phyloP scores from a whole-genome alignment of 2,113 vertebrate species.

The Loxodonta africana region DNA sequence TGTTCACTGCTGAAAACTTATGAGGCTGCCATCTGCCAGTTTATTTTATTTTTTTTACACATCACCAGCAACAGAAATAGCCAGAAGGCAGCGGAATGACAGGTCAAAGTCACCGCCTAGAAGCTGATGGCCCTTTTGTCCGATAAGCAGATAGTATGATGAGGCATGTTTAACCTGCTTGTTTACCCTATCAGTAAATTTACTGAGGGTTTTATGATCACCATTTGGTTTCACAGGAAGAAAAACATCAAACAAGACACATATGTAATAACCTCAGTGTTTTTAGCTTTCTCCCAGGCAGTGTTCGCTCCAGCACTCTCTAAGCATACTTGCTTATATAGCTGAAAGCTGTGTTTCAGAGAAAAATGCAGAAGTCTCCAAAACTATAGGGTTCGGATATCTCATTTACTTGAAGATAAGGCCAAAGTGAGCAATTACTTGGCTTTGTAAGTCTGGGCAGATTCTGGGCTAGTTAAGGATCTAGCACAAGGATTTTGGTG shows the following conservation, averaged over 20 bases:
- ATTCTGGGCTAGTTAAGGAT: neutral
- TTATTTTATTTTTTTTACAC: slow-evolving; percentile 72
- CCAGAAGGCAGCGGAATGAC: slow-evolving; percentile 42
- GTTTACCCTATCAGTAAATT: neutral
- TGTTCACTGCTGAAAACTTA: slow-evolving; percentile 74
- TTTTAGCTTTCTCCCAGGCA: neutral
- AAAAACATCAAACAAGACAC: neutral
- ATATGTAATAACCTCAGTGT: neutral
- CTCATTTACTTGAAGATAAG: slow-evolving; percentile 23
- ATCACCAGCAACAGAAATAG: slow-evolving; percentile 67
- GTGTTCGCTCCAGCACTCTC: neutral
- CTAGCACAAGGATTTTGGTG: neutral
- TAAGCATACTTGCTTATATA: neutral
- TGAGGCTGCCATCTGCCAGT: slow-evolving; percentile 65
- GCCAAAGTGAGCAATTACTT: neutral
- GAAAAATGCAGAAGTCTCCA: slow-evolving; percentile 35
- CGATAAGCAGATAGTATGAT: neutral
- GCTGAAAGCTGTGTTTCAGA: neutral
- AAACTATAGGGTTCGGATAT: slow-evolving; percentile 25
- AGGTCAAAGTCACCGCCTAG: slow-evolving; percentile 60
- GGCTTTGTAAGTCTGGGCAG: neutral
- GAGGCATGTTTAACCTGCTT: neutral
- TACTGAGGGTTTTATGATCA: neutral
- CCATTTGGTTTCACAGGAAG: slow-evolving; percentile 3
- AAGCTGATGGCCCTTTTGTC: neutral